These are phyloP conservation scores for Leistus spinibarbis DNA, from an alignment of 2,888 invertebrate genomes.

Conservation along the genomic window DNA sequence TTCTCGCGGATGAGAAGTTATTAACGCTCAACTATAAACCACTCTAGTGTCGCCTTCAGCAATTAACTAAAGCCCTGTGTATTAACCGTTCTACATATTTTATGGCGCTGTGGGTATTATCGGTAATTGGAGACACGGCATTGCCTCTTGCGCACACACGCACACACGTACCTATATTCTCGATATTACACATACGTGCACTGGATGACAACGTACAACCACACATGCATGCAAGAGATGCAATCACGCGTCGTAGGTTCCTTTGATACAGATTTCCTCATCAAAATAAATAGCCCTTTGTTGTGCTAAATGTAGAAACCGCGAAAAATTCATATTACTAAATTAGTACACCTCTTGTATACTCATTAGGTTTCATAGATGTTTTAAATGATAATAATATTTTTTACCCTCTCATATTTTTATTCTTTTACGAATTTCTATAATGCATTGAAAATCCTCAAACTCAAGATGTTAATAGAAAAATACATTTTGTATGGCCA, in stretches of 20 bases:
- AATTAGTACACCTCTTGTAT: not conserved
- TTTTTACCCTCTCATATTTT: too few species aligned
- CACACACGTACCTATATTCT: not conserved
- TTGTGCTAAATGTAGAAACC: not conserved
- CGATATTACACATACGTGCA: not conserved
- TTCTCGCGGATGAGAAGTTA: slow-evolving; percentile 26
- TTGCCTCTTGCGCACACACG: not conserved
- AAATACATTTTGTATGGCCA: too few species aligned
- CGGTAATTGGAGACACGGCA: slow-evolving; percentile 26
- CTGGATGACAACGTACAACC: not conserved
- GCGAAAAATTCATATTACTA: not conserved
- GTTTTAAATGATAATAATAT: too few species aligned
- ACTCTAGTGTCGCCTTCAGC: slow-evolving; percentile 16
- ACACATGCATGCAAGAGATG: not conserved
- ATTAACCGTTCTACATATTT: slow-evolving; percentile 35
- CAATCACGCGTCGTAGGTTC: not conserved
- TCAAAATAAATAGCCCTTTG: not conserved
- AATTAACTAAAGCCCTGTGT: slow-evolving; percentile 32
- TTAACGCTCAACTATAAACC: slow-evolving; percentile 29
- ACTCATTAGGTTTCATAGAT: not conserved
- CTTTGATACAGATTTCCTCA: not conserved
- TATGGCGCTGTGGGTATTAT: slow-evolving; percentile 26
- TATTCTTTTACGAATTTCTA: too few species aligned
- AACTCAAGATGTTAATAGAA: too few species aligned
- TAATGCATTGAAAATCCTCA: too few species aligned